A percentile compares a stretch with the other conserved stretches of the same genome.
Evolutionary conservation across 2,113 vertebrate species (phyloP).

Genomic region (Archilochus colubris): DNA sequence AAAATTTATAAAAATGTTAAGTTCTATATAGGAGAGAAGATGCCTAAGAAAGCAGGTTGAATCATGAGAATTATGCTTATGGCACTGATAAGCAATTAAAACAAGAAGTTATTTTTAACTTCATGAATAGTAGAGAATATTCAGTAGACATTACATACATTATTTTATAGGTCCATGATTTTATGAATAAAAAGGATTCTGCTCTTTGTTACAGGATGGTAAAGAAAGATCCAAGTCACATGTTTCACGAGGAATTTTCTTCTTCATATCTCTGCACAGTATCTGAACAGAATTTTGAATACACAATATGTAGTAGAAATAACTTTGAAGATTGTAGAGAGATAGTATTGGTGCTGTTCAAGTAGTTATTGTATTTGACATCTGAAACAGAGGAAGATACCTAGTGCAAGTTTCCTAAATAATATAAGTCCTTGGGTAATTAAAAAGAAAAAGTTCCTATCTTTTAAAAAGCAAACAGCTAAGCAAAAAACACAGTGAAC

Average conservation of each 20-base stretch:
- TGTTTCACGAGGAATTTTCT: not conserved
- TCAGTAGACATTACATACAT: constrained; percentile 46
- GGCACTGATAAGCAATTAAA: constrained; percentile 75
- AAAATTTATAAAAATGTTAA: constrained; percentile 76
- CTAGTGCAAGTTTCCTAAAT: not conserved
- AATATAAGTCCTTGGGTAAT: not conserved
- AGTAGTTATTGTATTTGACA: not conserved
- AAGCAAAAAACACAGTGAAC: not conserved
- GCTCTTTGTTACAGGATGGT: not conserved
- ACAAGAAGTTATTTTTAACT: constrained; percentile 73
- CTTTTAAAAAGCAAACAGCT: not conserved
- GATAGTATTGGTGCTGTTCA: not conserved
- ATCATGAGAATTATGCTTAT: constrained; percentile 74
- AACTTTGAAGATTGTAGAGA: not conserved
- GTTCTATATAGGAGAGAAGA: constrained; percentile 61
- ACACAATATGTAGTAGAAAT: not conserved
- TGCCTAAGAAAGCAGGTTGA: constrained; percentile 68
- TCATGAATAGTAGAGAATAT: constrained; percentile 68
- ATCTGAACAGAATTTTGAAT: not conserved
- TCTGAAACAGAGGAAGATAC: not conserved
- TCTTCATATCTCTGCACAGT: not conserved
- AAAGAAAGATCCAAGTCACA: not conserved
- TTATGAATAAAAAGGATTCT: constrained; percentile 28
- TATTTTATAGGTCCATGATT: constrained; percentile 47
- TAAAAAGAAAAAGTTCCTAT: not conserved